Percentiles rank a stretch among this genome's conserved stretches.
These are phyloP conservation scores for Phrynocephalus guinanensis DNA, from an alignment of 2,797 vertebrate species.

Conservation along the genomic window DNA sequence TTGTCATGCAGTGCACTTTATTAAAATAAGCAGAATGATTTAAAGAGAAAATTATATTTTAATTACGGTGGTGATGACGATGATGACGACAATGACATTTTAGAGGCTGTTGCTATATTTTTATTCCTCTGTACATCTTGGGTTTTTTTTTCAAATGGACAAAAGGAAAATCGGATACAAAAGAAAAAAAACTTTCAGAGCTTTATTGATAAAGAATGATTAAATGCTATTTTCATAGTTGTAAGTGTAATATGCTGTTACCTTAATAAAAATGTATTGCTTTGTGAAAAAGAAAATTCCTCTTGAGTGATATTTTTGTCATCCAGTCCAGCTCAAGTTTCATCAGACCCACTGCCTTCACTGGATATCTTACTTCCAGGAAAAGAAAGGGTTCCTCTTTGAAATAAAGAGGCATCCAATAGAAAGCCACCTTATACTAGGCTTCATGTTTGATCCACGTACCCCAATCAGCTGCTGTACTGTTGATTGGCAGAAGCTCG, in stretches of 20 bases:
- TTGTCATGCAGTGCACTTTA: slow-evolving; percentile 59
- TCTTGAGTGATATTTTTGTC: neutral
- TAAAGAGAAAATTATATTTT: slow-evolving; percentile 50
- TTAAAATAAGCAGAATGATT: slow-evolving; percentile 39
- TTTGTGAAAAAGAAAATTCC: slow-evolving; percentile 23
- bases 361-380: neutral
- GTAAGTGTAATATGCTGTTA: slow-evolving; percentile 48
- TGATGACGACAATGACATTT: neutral
- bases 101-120: neutral
- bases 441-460: too few relatives aligned
- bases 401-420: too few relatives aligned
- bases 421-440: too few relatives aligned
- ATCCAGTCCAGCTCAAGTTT: neutral
- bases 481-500: too few relatives aligned
- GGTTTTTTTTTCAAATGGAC: slow-evolving; percentile 42
- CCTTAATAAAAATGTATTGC: slow-evolving; percentile 58
- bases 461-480: too few relatives aligned
- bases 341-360: neutral
- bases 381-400: too few relatives aligned
- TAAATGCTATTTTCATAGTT: slow-evolving; percentile 21
- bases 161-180: slow-evolving; percentile 43
- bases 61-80: slow-evolving; percentile 33
- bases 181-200: slow-evolving; percentile 21
- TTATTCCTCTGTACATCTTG: slow-evolving; percentile 30
- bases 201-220: slow-evolving; percentile 42